Percentiles rank a stretch among this genome's conserved stretches.
Conservation (phyloP, 2,113 vertebrate species). For the Gobius niger region DNA sequence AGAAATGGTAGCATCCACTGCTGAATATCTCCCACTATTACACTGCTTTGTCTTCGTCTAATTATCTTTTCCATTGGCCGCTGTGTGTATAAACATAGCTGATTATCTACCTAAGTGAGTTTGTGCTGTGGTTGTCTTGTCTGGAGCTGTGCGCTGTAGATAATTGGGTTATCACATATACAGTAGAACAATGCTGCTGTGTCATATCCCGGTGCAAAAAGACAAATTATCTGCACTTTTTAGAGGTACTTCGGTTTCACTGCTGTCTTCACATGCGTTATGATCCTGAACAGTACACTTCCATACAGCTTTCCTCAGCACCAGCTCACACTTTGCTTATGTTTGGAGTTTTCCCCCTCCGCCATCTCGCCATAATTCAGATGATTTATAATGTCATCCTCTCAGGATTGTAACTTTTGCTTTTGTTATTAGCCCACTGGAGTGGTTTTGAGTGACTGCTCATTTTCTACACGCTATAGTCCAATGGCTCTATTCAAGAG, state of each 20-base stretch:
- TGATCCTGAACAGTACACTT: slow-evolving; percentile 18
- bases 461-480: slow-evolving; percentile 42
- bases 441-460: slow-evolving; percentile 66
- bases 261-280: slow-evolving; percentile 39
- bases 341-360: slow-evolving; percentile 65
- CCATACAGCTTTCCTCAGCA: slow-evolving; percentile 48
- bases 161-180: slow-evolving; percentile 68
- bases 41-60: slow-evolving; percentile 25
- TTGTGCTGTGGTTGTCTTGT: slow-evolving; percentile 55
- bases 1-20: slow-evolving; percentile 5
- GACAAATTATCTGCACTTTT: slow-evolving; percentile 49
- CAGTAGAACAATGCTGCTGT: slow-evolving; percentile 40
- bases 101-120: slow-evolving; percentile 56
- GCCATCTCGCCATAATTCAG: slow-evolving; percentile 72
- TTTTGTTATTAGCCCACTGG: slow-evolving; percentile 59
- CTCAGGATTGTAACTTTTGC: slow-evolving; percentile 62
- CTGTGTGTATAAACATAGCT: slow-evolving; percentile 42
- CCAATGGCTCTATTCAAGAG: slow-evolving; percentile 46
- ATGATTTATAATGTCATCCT: slow-evolving; percentile 71
- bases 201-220: slow-evolving; percentile 30
- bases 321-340: slow-evolving; percentile 67
- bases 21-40: slow-evolving; percentile 15
- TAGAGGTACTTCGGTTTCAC: slow-evolving; percentile 32
- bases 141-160: slow-evolving; percentile 48
- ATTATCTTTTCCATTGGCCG: slow-evolving; percentile 44